Evolutionary conservation across 1,140 invertebrate species (phyloP), one percentile per base, ranked within the genome.

Genomic region (Drosophila obscura): DNA sequence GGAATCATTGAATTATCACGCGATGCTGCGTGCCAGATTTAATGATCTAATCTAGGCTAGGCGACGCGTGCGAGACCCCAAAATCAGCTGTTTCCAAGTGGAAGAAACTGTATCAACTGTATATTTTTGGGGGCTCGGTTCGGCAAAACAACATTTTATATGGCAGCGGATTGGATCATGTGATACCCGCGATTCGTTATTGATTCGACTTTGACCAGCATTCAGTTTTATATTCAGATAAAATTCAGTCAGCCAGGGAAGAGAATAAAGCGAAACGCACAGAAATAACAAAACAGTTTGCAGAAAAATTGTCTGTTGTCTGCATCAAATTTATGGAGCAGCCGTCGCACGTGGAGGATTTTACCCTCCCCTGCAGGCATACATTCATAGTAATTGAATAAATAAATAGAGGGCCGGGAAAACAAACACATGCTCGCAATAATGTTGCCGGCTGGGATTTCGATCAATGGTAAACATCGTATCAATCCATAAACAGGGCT

Each of bases 141-240:
- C 15, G 16, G 11, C 19, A 72, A 68, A 68, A 28, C 49, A 39
- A 44, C 39, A 22, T 66, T 61, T 61, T 51, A 15, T 59, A 58
- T 44, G 24, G 26, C 45, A 45, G 13, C 55, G 45, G 77, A 84
- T 85, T 78, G 45, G 77, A 84, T 85, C 82, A 85, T 87, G 82
- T 85, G 81, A 84, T 85, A 56, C 61, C 73, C 58, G 61, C 43
- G 59, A 46, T 58, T 79, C 67, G 67, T 48, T 73, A 60, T 80
- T 82, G 77, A 73, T 84, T 76, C 62, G 73, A 84, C 82, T 84
- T 87, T 84, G 81, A 74, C 56, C 81, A 69, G 35, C 61, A 57
- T 50, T 53, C 31, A 62, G 22, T 74, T 78, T 73, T 67, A 84
- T 72, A 68, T 71, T 75, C 65, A 77, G 80, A 84, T 84, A 84